Evolutionary conservation across 1,140 invertebrate genomes (phyloP), one percentile per base, ranked within the genome.

Genomic region (Hyles vespertilio): DNA sequence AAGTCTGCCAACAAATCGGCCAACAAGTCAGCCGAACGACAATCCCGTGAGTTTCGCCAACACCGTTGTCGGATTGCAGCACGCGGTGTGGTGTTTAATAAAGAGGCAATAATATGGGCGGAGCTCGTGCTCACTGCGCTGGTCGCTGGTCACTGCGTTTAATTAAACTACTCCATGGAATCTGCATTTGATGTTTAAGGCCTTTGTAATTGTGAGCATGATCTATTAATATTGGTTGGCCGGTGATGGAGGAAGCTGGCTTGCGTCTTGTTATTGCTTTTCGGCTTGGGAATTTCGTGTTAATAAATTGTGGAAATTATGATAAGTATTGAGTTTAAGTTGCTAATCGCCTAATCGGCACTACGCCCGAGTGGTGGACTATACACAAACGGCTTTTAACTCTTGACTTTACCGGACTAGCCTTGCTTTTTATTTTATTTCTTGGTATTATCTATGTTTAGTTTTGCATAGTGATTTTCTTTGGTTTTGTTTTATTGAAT

Each of bases 61-160:
- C 11, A 8, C n/a, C 57, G 53, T 57, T 52, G 43, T 55, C 48
- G 55, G 47, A 60, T 60, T 48, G 59, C 63, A 59, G 63, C 63
- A 63, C 52, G 49, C 54, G 55, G 56, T 33, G 51, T n/a, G n/a
- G 34, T 61, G 57, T 65, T 65, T 69, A 69, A 69, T 69, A 69
- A 69, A 69, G 67, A 56, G 57, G 58, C 36, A 46, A 59, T 69
- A 65, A 69, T 64, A 59, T 53, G 56, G 62, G 62, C 57, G 56
- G 62, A 65, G 51, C 54, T 63, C 51, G 56, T 62, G 56, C 40
- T 56, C 51, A 55, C 55, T 50, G 57, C 43, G 56, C 33, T 33
- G 53, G 46, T 59, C 59, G 55, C 49, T 58, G 63, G 58, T 63
- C 60, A 65, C 49, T 58, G 55, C 54, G 53, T 70, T 66, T 67